Evolutionary conservation across 2,797 vertebrate species (phyloP), one percentile per base, ranked within the genome.

Genomic region (Tapera naevia): DNA sequence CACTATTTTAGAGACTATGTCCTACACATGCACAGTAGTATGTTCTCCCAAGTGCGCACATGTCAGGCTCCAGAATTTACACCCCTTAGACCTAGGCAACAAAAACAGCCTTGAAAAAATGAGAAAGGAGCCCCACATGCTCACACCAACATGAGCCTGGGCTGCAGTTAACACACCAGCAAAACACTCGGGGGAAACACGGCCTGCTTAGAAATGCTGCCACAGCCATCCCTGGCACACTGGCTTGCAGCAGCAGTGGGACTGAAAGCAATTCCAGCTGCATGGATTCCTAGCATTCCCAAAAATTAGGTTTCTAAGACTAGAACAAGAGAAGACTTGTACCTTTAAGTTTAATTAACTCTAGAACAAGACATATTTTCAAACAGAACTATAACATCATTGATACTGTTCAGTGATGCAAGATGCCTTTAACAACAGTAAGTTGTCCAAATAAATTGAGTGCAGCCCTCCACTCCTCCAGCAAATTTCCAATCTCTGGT

Each of bases 1-100:
- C 35, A n/a, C n/a, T 64, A 5, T 56, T 81, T 88, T 51, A 73
- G n/a, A 81, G 64, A 79, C 27, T 3, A 1, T 3, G 13, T 50
- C 50, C 23, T 75, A 30, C 60, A 69, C 28, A 15, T 6, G 66
- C 25, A 27, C 58, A 35, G 28, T 32, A 35, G 28, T 32, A 45
- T 1, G 0, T 33, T 86, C 65, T 57, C 57, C 80, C 73, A 57
- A 64, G 28, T 15, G 45, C 0, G 0, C 14, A 13, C 2, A 11
- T 45, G 46, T 65, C 76, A 64, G 53, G 43, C 22, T 32, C 14
- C 62, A 66, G 35, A 79, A 72, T 27, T 58, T 39, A 21, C 25
- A 51, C 3, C 8, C 25, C 11, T 8, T 4, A 33, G 27, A 66
- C 19, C 19, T 24, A 23, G 0, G 1, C 5, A 56, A 66, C 69